Evolutionary conservation across 2,113 vertebrate genomes (phyloP).

Genomic region (Marmota flaviventris): DNA sequence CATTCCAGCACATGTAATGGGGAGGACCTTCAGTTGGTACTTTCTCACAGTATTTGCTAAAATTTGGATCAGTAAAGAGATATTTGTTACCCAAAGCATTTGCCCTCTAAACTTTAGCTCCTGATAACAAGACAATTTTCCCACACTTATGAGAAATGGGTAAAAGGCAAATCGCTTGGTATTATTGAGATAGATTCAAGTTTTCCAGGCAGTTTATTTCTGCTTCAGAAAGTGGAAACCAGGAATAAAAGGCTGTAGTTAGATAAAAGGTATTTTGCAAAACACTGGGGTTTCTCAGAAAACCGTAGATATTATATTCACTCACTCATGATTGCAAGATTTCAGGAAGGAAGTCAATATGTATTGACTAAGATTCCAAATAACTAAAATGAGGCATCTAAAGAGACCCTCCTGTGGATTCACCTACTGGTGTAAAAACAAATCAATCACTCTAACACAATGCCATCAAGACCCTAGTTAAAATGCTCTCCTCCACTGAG

Average conservation of each 20-base stretch:
- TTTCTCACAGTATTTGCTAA: neutral
- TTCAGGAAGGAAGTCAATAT: slow-evolving; percentile 3
- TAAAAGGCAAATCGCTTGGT: neutral
- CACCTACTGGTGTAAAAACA: neutral
- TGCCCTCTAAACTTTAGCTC: neutral
- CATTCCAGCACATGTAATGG: neutral
- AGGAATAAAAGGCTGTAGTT: neutral
- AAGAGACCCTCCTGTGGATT: neutral
- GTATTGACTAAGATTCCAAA: slow-evolving; percentile 56
- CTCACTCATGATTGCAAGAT: neutral
- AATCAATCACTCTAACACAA: slow-evolving; percentile 34
- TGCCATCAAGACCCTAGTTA: neutral
- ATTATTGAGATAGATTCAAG: neutral
- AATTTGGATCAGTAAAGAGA: neutral
- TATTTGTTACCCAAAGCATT: neutral
- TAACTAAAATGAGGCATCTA: slow-evolving; percentile 35
- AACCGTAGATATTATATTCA: neutral
- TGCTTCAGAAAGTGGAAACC: neutral
- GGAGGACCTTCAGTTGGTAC: neutral
- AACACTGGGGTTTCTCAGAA: neutral
- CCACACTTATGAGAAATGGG: neutral
- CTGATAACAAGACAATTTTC: neutral
- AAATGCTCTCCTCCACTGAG: neutral
- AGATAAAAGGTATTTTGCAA: neutral
- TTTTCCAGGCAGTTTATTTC: neutral